phyloP scores from a whole-genome alignment of 2,113 vertebrate species.

The Spheniscus mendiculus region DNA sequence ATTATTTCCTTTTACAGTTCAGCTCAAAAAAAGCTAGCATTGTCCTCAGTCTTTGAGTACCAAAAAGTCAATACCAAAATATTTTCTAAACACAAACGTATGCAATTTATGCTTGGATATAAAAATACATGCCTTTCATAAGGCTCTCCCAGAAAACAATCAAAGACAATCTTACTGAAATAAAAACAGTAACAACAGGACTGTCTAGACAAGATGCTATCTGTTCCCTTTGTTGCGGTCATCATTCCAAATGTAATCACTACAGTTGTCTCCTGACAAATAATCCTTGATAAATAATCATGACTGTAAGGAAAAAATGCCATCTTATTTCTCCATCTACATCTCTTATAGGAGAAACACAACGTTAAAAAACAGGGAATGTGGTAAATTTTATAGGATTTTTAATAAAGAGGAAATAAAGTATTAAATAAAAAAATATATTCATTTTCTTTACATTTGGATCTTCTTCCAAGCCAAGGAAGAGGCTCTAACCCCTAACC shows the following conservation, averaged over 20 bases:
- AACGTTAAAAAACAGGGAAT: neutral
- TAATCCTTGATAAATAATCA: neutral
- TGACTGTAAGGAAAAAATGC: neutral
- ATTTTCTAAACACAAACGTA: neutral
- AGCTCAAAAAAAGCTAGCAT: neutral
- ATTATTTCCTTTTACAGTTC: neutral
- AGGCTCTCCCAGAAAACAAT: neutral
- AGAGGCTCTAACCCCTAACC: neutral
- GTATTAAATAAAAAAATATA: neutral
- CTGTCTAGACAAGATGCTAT: neutral
- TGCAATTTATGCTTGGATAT: accelerated
- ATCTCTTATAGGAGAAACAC: neutral
- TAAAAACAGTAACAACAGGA: neutral
- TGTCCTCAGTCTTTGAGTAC: neutral
- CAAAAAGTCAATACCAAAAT: neutral
- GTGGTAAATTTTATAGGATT: neutral
- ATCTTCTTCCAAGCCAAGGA: neutral
- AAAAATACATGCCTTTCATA: neutral
- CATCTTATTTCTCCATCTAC: neutral
- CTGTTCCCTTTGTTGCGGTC: neutral
- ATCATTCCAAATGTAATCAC: neutral
- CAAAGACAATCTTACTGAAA: neutral
- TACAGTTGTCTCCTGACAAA: neutral
- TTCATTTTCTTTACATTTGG: neutral
- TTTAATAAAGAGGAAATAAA: neutral